Conservation (phyloP, 2,797 vertebrate species). For the Poeciliopsis infans region DNA sequence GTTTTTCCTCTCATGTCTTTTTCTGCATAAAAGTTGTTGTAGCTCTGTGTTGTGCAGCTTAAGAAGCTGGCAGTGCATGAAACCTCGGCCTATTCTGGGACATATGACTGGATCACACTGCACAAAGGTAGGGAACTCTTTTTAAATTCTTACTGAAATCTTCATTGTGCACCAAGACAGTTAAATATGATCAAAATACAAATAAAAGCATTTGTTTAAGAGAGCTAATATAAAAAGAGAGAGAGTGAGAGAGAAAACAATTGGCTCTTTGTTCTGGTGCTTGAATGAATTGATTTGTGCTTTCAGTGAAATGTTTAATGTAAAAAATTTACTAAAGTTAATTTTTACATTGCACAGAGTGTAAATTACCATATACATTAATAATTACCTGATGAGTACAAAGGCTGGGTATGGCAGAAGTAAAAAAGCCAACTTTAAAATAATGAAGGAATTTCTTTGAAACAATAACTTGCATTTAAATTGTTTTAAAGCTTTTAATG, state of each 20-base stretch:
- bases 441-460: background rate
- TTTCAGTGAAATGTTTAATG: background rate
- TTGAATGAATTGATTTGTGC: background rate
- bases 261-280: background rate
- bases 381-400: background rate
- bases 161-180: background rate
- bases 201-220: background rate
- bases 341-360: background rate
- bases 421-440: background rate
- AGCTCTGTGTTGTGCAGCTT: conserved; percentile 5
- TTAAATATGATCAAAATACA: background rate
- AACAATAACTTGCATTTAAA: background rate
- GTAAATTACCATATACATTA: background rate
- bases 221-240: conserved; percentile 1
- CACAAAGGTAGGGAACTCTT: conserved; percentile 67
- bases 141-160: background rate
- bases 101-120: conserved; percentile 72
- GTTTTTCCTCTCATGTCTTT: conserved; percentile 1
- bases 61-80: conserved; percentile 15
- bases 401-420: background rate
- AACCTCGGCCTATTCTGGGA: conserved; percentile 21
- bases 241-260: background rate
- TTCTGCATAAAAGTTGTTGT: conserved; percentile 58
- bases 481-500: background rate
- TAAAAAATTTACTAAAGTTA: no score